These are phyloP conservation scores for Heliconius ismenius DNA, from an alignment of 2,888 invertebrate genomes.

Conservation along the genomic window DNA sequence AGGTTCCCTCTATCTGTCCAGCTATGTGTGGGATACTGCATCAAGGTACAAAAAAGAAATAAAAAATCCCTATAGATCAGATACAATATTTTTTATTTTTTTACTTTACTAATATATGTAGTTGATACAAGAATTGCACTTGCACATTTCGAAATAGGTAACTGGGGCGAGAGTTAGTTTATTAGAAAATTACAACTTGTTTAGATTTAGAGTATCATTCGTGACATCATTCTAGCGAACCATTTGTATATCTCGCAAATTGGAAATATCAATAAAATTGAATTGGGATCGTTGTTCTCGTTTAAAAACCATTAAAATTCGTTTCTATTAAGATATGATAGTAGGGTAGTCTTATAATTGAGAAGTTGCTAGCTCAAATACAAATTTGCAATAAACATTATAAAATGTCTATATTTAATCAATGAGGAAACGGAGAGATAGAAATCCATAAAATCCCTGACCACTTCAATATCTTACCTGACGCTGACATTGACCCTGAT, in stretches of 20 bases:
- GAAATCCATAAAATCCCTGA: no score
- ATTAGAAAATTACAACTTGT: constrained; percentile 25
- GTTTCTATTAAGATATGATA: constrained; percentile 8
- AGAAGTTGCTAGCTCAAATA: neutral
- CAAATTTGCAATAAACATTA: neutral
- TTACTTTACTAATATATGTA: no score
- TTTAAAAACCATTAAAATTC: constrained; percentile 12
- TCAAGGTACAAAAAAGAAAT: no score
- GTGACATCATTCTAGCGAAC: constrained; percentile 25
- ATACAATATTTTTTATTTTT: no score
- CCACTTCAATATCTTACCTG: no score
- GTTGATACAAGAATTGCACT: neutral
- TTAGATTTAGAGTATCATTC: constrained; percentile 24
- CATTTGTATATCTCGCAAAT: constrained; percentile 25
- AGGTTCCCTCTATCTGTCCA: no score
- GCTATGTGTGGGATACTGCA: no score
- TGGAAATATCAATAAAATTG: constrained; percentile 30
- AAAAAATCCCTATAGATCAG: no score
- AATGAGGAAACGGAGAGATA: no score
- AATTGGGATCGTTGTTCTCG: constrained; percentile 16
- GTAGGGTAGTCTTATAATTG: neutral
- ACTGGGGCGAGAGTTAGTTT: constrained; percentile 26
- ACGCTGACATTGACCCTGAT: no score
- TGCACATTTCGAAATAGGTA: constrained; percentile 19
- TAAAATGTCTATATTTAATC: neutral